Percentiles rank a stretch among this genome's conserved stretches.
These are phyloP conservation scores for Siderastrea radians DNA, from an alignment of 92 coral and sea anemone genomes.

Conservation along the genomic window DNA sequence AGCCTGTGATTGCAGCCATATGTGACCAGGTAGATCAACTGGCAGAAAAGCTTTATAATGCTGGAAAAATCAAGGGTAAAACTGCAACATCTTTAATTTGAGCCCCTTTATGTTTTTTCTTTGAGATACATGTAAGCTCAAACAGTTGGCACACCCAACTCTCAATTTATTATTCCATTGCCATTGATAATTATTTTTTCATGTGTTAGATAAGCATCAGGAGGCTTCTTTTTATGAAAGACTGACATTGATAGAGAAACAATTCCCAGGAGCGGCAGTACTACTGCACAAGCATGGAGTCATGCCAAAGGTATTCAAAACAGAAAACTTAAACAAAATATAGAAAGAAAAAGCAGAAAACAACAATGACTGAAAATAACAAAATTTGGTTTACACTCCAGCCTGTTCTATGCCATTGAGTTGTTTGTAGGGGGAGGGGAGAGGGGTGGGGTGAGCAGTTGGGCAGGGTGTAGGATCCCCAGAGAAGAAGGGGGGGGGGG, in stretches of 20 bases:
- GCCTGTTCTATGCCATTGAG: too few species aligned
- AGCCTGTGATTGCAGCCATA: slow-evolving; percentile 76
- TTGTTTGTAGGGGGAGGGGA: too few species aligned
- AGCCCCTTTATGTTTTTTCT: neutral
- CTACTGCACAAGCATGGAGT: slow-evolving; percentile 76
- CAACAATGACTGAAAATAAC: too few species aligned
- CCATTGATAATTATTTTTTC: neutral
- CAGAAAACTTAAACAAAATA: neutral
- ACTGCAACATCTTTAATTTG: neutral
- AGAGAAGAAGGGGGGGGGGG: too few species aligned
- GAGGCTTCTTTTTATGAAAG: slow-evolving; percentile 82
- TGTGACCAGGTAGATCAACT: slow-evolving; percentile 70
- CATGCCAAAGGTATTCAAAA: slow-evolving; percentile 73
- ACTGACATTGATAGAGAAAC: slow-evolving; percentile 77
- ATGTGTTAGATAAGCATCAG: slow-evolving; percentile 69
- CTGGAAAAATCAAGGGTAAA: slow-evolving; percentile 86
- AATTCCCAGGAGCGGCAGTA: slow-evolving; percentile 87
- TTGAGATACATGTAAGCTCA: too few species aligned
- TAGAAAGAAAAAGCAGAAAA: too few species aligned
- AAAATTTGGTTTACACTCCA: too few species aligned
- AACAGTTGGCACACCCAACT: too few species aligned
- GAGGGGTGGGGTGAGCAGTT: too few species aligned
- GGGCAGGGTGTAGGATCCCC: too few species aligned
- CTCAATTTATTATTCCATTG: neutral
- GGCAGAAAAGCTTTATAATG: slow-evolving; percentile 77